These are phyloP conservation scores for Onychomys leucogaster DNA, from an alignment of 2,797 vertebrate genomes.

Conservation along the genomic window DNA sequence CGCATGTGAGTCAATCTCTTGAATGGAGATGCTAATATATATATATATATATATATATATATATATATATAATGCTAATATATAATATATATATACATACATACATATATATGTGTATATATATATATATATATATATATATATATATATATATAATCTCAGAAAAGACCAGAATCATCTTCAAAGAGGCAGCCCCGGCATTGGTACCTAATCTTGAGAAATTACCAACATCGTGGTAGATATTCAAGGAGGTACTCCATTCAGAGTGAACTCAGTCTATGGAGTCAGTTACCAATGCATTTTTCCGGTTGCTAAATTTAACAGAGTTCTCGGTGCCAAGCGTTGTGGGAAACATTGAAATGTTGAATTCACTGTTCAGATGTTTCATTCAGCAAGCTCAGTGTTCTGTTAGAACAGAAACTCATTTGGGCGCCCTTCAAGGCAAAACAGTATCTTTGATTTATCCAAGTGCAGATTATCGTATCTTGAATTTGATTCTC, in stretches of 20 bases:
- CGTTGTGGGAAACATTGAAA: constrained; percentile 24
- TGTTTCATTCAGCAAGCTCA: constrained; percentile 26
- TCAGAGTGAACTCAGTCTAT: not conserved
- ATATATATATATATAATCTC: not conserved
- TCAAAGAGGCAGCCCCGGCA: not conserved
- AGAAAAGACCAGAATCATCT: not conserved
- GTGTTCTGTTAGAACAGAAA: constrained; percentile 58
- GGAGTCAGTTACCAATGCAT: constrained; percentile 26
- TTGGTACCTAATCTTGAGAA: constrained; percentile 47
- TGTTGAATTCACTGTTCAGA: constrained; percentile 45
- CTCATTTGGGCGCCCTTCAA: not conserved
- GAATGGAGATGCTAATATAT: not conserved
- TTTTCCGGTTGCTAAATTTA: constrained; percentile 66
- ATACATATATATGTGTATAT: not conserved
- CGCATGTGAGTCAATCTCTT: not conserved
- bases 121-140: not conserved
- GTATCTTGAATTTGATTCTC: constrained; percentile 4
- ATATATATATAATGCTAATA: too few species aligned
- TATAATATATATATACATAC: too few species aligned
- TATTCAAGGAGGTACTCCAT: not conserved
- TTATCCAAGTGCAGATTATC: not conserved
- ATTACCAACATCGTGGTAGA: constrained; percentile 53
- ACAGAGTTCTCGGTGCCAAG: not conserved
- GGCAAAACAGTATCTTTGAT: not conserved
- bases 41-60: not conserved